Percentiles rank a stretch among this genome's conserved stretches.
Conservation (phyloP, 1,140 invertebrate genomes). For the Macrobrachium nipponense region DNA sequence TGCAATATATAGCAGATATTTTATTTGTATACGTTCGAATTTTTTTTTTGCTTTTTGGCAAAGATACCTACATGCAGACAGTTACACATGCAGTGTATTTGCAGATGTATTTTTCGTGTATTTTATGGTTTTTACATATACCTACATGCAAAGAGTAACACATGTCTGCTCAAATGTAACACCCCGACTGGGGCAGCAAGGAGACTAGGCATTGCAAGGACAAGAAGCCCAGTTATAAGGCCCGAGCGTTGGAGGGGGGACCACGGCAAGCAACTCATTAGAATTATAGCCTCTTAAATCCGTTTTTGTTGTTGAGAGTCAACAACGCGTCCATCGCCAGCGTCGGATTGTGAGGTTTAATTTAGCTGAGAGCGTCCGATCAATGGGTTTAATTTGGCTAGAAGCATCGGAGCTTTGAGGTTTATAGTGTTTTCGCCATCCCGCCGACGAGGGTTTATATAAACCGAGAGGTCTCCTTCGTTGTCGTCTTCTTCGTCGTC, state of each 20-base stretch:
- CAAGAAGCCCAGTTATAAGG: constrained; percentile 3
- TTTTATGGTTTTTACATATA: no score
- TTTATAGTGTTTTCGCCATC: constrained; percentile 33
- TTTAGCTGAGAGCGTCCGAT: constrained; percentile 61
- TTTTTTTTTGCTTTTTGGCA: no score
- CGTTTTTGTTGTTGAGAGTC: constrained; percentile 56
- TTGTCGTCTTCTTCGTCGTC: no score
- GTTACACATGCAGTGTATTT: no score
- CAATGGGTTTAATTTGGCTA: constrained; percentile 62
- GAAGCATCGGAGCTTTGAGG: constrained; percentile 54
- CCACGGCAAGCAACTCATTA: constrained; percentile 57
- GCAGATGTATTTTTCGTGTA: no score
- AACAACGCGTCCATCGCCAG: constrained; percentile 37
- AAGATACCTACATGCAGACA: no score
- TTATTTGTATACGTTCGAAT: no score
- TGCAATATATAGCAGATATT: no score
- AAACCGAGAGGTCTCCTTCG: background rate
- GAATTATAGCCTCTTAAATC: constrained; percentile 57
- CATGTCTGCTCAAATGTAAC: background rate
- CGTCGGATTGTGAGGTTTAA: constrained; percentile 61
- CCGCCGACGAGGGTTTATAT: background rate
- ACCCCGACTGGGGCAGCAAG: background rate
- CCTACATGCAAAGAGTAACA: background rate
- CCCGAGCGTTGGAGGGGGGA: constrained; percentile 43
- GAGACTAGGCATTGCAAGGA: background rate